These are phyloP conservation scores for Hepsetus odoe DNA, from an alignment of 2,113 vertebrate species.

Conservation along the genomic window DNA sequence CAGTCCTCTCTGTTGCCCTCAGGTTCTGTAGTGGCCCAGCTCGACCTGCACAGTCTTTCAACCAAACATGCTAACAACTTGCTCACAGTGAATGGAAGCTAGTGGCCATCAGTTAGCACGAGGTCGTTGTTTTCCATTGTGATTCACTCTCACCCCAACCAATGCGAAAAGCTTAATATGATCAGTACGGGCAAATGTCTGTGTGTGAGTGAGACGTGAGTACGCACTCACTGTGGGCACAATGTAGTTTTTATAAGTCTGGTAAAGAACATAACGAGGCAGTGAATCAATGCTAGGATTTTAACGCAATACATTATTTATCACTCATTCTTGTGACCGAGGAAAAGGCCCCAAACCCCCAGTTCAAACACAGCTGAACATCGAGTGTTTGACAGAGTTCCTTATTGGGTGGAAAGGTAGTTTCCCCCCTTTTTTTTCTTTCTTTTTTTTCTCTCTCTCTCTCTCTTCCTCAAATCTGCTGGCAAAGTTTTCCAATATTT, in stretches of 20 bases:
- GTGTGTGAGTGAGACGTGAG: not conserved
- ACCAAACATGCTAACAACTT: not conserved
- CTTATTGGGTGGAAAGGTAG: not conserved
- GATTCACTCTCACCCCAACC: not conserved
- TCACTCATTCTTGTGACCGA: not conserved
- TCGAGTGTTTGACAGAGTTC: not conserved
- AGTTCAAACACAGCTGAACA: not conserved
- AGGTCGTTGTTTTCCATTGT: not conserved
- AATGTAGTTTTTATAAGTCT: not conserved
- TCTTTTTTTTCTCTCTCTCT: not conserved
- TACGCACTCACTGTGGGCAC: not conserved
- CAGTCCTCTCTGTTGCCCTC: not conserved
- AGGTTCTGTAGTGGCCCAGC: not conserved
- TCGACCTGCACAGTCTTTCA: not conserved
- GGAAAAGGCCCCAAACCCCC: not conserved
- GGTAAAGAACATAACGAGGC: not conserved
- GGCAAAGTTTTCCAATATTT: constrained; percentile 67
- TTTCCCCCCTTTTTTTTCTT: not conserved
- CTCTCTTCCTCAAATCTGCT: constrained; percentile 46
- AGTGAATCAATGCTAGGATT: not conserved
- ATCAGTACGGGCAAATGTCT: not conserved
- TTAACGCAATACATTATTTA: not conserved
- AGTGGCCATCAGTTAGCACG: not conserved
- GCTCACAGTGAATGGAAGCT: not conserved
- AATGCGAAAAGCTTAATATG: not conserved